Evolutionary conservation across 2,888 invertebrate species (phyloP).

Genomic region (Incurvaria masculella): DNA sequence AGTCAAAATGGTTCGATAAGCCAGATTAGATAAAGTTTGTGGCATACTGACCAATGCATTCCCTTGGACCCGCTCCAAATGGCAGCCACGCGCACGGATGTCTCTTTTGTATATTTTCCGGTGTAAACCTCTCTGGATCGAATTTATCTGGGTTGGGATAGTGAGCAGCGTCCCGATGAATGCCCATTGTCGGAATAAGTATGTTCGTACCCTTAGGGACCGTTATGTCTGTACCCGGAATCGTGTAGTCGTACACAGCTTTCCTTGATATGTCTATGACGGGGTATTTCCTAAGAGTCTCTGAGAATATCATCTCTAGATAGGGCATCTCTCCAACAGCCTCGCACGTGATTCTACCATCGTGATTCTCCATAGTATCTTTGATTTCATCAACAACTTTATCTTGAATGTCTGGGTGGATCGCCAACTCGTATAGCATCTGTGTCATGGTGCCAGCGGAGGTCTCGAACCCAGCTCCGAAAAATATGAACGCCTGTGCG

Average conservation of each 20-base stretch:
- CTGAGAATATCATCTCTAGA: constrained; percentile 23
- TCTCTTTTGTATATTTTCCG: constrained; percentile 24
- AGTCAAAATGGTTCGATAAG: background rate
- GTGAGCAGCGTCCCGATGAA: constrained; percentile 37
- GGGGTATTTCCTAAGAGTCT: constrained; percentile 43
- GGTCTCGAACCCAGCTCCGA: constrained; percentile 42
- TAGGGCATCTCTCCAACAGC: constrained; percentile 22
- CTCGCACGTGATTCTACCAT: constrained; percentile 21
- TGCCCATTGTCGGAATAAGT: constrained; percentile 27
- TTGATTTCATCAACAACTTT: constrained; percentile 22
- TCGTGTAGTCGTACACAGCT: constrained; percentile 26
- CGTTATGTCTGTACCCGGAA: constrained; percentile 30
- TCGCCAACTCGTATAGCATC: constrained; percentile 30
- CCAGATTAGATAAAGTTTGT: background rate
- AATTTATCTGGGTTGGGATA: constrained; percentile 41
- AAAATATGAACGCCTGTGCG: constrained; percentile 41
- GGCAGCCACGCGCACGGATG: constrained; percentile 34
- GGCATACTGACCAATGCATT: constrained; percentile 34
- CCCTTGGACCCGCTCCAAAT: constrained; percentile 39
- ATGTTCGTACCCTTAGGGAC: constrained; percentile 30
- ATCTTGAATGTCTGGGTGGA: constrained; percentile 33
- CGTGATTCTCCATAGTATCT: constrained; percentile 16
- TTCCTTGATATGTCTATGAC: constrained; percentile 33
- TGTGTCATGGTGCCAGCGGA: constrained; percentile 35
- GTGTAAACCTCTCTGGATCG: constrained; percentile 41